Evolutionary conservation across 2,113 vertebrate genomes (phyloP).

Genomic region (Romanogobio albipinnatus): DNA sequence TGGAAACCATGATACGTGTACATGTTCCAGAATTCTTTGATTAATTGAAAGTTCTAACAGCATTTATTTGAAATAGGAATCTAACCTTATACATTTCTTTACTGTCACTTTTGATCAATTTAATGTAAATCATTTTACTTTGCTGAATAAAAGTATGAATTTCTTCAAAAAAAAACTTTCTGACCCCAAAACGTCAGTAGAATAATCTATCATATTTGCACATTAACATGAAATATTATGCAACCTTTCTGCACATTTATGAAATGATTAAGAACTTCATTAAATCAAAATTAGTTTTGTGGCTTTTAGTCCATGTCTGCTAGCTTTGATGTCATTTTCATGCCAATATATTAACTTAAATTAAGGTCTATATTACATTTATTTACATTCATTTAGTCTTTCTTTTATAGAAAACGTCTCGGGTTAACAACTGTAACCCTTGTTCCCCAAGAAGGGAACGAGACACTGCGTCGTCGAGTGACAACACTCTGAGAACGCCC

Average conservation of each 20-base stretch:
- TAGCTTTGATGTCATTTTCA: background rate
- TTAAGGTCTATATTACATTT: background rate
- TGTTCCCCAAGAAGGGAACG: no score
- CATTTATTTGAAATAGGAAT: background rate
- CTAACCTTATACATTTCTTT: no score
- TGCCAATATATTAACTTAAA: background rate
- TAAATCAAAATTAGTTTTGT: background rate
- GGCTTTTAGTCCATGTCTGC: background rate
- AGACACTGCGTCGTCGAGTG: no score
- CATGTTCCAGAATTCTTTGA: background rate
- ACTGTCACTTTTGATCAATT: background rate
- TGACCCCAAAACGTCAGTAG: background rate
- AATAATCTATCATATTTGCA: background rate
- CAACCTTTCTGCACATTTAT: background rate
- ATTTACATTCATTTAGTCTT: background rate
- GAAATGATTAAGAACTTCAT: background rate
- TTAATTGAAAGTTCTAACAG: background rate
- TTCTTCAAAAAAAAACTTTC: background rate
- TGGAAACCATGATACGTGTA: background rate
- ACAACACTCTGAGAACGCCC: no score
- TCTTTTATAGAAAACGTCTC: background rate
- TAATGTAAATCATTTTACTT: background rate
- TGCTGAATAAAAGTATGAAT: background rate
- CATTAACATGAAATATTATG: background rate
- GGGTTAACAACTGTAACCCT: no score